Conservation (phyloP, 2,888 invertebrate species). For the Cryptocheilus praepositus region DNA sequence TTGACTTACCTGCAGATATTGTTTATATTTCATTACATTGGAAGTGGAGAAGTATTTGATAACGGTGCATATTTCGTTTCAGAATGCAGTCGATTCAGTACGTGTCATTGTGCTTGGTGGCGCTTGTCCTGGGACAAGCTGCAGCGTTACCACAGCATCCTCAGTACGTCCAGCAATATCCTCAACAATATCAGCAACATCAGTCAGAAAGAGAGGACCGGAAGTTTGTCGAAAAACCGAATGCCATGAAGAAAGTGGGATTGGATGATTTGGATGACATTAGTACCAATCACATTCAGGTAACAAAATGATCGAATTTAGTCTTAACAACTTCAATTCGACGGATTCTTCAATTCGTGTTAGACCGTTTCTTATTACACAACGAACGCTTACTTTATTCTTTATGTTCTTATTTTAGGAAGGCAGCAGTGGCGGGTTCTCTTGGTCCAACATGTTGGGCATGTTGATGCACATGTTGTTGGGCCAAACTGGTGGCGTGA, state of each 20-base stretch:
- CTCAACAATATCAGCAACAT: conserved; percentile 61
- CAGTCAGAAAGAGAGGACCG: conserved; percentile 79
- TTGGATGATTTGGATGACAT: conserved; percentile 88
- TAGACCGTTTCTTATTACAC: background rate
- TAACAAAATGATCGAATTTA: conserved; percentile 47
- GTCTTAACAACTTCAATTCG: no score
- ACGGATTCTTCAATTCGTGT: background rate
- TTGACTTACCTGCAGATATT: no score
- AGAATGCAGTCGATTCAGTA: conserved; percentile 82
- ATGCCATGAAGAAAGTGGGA: conserved; percentile 91
- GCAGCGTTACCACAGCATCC: conserved; percentile 69
- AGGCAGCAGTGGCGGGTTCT: conserved; percentile 83
- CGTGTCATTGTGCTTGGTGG: conserved; percentile 83
- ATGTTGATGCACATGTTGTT: conserved; percentile 93
- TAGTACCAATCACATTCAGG: conserved; percentile 86
- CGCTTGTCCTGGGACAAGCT: conserved; percentile 76
- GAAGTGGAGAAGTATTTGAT: no score
- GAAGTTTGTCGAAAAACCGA: conserved; percentile 93
- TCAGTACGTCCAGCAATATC: conserved; percentile 66
- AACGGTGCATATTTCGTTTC: background rate
- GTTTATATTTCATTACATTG: no score
- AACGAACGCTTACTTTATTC: no score
- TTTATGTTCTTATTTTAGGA: conserved; percentile 55
- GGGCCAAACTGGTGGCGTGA: conserved; percentile 79
- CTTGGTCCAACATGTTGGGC: conserved; percentile 91